Evolutionary conservation across 2,113 vertebrate species (phyloP).

Genomic region (Formicarius rufipectus): DNA sequence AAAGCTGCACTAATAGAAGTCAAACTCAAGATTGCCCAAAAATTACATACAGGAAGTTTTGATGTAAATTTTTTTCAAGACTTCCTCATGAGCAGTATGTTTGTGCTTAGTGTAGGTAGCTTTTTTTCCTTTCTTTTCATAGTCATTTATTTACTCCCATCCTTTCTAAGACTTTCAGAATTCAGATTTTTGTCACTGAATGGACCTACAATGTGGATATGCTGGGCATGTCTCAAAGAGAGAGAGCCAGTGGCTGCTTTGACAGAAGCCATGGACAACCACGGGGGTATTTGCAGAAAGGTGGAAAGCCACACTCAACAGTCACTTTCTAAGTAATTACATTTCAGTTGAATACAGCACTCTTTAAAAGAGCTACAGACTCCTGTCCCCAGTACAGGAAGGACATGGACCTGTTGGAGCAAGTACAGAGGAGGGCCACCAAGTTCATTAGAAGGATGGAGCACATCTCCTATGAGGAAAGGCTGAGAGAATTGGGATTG

Average conservation of each 20-base stretch:
- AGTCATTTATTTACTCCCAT: not conserved
- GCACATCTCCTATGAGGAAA: not conserved
- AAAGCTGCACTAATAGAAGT: not conserved
- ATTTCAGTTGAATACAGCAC: not conserved
- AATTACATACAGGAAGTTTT: not conserved
- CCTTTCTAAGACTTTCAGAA: not conserved
- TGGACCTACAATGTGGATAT: not conserved
- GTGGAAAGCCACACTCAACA: not conserved
- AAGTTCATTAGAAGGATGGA: not conserved
- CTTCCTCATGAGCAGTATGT: not conserved
- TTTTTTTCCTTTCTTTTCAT: not conserved
- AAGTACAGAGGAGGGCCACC: not conserved
- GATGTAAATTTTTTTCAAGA: not conserved
- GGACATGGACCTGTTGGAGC: not conserved
- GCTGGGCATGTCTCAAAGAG: not conserved
- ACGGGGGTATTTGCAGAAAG: not conserved
- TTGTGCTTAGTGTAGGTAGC: not conserved
- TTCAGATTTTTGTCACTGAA: not conserved
- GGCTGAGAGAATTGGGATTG: not conserved
- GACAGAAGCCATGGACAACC: not conserved
- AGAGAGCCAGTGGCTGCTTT: not conserved
- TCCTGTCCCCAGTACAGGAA: not conserved
- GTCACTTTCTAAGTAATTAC: not conserved
- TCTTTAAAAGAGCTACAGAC: not conserved
- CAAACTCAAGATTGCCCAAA: not conserved